Base-by-base conservation (phyloP, 2,797 vertebrate genomes). In the Hozukius guyotensis region DNA sequence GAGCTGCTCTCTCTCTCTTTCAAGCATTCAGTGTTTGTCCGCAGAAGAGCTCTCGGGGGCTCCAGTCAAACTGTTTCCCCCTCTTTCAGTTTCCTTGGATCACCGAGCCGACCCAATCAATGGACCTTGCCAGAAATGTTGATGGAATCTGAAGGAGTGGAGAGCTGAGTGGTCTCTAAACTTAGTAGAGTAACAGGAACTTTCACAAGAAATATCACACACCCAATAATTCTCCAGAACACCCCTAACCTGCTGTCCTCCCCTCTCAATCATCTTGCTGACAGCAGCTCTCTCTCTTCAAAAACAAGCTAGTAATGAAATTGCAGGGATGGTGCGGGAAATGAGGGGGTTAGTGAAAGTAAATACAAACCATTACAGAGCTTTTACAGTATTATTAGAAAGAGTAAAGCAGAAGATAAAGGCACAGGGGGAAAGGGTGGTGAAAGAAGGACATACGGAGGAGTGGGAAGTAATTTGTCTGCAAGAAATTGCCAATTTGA, bases 401-500 rank as follows among this genome's bases (percentile, higher is more conserved):
- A n/a, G 49, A 74, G 57, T 22, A 36, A 78, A 42, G 38, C 71
- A 70, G 75, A 27, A 59, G 75, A 69, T 25, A 64, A 64, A 67
- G 62, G 34, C 73, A 67, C 25, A 34, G 52, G n/a, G 12, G 27
- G 6, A 68, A 57, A 59, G 72, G 77, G 60, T 52, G 27, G 71
- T 42, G 53, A 88, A 81, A 81, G 75, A 29, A 82, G 59, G 77
- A 87, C 81, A 71, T 31, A 55, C 52, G 24, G 72, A 78, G 49
- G 52, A 68, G 66, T 46, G 24, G 73, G 78, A 53, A 80, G 85
- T 77, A 59, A 95, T 94, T 91, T 92, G 87, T 91, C 83, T 86
- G 77, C 9, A 32, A 93, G 81, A 93, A 91, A 94, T 91, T 91
- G 91, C 49, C 91, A 91, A 92, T 95, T 93, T 92, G 79, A 90